Percentiles rank a stretch among this genome's conserved stretches.
phyloP scores from a whole-genome alignment of 2,113 vertebrate species.

The Nothocercus nigrocapillus region DNA sequence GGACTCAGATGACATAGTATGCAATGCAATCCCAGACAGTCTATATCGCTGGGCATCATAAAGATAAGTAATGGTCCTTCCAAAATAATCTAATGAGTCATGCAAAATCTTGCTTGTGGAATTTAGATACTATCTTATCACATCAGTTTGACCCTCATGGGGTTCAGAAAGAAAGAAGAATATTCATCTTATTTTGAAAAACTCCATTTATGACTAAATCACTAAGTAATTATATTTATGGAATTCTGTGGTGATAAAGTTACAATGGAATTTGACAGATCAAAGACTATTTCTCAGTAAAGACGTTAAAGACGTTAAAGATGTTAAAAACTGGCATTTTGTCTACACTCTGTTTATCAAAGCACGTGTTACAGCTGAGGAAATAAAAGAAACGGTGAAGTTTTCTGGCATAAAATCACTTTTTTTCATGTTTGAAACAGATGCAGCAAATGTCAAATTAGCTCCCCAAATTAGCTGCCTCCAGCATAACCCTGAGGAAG shows the following conservation, averaged over 20 bases:
- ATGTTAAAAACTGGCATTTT: neutral
- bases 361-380: neutral
- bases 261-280: neutral
- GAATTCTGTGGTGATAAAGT: neutral
- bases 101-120: neutral
- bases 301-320: neutral
- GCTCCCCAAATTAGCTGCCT: neutral
- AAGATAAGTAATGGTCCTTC: neutral
- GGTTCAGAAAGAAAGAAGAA: no score
- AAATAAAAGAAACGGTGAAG: neutral
- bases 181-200: neutral
- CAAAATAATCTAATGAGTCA: neutral
- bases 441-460: neutral
- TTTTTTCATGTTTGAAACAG: neutral
- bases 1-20: neutral
- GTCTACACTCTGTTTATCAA: neutral
- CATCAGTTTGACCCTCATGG: neutral
- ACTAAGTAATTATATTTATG: neutral
- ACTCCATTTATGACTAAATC: neutral
- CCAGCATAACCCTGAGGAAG: neutral
- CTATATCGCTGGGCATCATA: neutral
- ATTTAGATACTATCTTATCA: neutral
- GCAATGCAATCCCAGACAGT: neutral
- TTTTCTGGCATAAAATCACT: neutral
- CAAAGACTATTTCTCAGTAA: neutral